Conservation (phyloP, 2,888 invertebrate genomes). For the Rapana venosa region DNA sequence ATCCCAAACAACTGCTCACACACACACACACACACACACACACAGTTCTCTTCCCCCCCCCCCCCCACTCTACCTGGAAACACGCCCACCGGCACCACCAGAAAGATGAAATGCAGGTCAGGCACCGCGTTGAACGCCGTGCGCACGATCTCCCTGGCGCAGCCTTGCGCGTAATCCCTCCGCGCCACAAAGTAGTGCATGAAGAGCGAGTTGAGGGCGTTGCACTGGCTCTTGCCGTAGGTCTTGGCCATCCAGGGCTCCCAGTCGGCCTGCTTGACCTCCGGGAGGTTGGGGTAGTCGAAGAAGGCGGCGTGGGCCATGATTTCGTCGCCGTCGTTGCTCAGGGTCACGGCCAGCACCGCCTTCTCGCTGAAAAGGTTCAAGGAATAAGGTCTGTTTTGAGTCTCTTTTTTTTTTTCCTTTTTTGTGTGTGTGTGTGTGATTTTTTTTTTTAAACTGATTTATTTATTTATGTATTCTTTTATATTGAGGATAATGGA, state of each 20-base stretch:
- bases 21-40: too few species aligned
- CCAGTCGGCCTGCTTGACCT: slow-evolving; percentile 73
- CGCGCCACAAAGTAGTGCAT: slow-evolving; percentile 77
- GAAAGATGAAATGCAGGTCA: slow-evolving; percentile 75
- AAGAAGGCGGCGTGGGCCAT: slow-evolving; percentile 78
- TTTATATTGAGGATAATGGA: too few species aligned
- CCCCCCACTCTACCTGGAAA: slow-evolving; percentile 76
- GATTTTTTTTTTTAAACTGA: too few species aligned
- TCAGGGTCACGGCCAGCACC: slow-evolving; percentile 76
- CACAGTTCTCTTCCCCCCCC: too few species aligned
- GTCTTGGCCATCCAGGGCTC: slow-evolving; percentile 70
- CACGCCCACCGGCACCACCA: slow-evolving; percentile 72
- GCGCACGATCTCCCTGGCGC: slow-evolving; percentile 75
- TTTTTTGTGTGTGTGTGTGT: too few species aligned
- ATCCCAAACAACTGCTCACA: too few species aligned
- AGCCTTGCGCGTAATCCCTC: slow-evolving; percentile 74
- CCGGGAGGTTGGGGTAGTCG: slow-evolving; percentile 75
- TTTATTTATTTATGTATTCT: too few species aligned
- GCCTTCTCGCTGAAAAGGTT: slow-evolving; percentile 73
- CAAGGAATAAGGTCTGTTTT: neutral
- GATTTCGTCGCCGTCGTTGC: slow-evolving; percentile 75
- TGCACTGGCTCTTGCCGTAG: slow-evolving; percentile 60
- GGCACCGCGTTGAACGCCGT: slow-evolving; percentile 78
- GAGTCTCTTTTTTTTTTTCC: too few species aligned
- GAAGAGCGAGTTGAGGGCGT: slow-evolving; percentile 75